Conservation (phyloP, 2,888 invertebrate genomes). For the Glaucopsyche alexis region DNA sequence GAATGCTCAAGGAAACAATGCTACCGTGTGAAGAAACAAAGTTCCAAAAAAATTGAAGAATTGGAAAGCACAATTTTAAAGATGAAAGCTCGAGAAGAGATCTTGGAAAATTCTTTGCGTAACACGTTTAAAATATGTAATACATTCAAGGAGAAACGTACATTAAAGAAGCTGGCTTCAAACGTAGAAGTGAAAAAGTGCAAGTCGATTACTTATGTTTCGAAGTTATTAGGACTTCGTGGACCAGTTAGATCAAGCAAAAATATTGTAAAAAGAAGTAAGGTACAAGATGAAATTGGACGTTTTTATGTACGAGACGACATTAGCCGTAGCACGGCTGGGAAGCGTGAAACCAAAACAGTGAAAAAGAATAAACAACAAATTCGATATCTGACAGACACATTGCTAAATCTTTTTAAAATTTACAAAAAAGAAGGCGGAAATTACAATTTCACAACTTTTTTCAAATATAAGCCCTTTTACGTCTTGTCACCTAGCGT, state of each 20-base stretch:
- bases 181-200: not conserved
- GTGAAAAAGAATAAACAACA: constrained; percentile 11
- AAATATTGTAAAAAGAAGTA: not conserved
- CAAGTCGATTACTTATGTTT: not conserved
- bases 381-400: constrained; percentile 28
- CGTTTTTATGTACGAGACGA: not conserved
- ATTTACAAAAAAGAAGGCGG: constrained; percentile 23
- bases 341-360: not conserved
- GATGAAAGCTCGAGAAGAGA: not conserved
- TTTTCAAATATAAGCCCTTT: no score
- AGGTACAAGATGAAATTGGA: not conserved
- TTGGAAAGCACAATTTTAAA: not conserved
- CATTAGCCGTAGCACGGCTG: not conserved
- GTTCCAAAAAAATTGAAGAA: not conserved
- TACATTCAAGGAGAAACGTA: not conserved
- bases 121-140: not conserved
- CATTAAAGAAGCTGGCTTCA: not conserved
- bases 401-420: constrained; percentile 10
- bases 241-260: not conserved
- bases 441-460: no score
- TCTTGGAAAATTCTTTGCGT: constrained; percentile 8
- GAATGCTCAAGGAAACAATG: not conserved
- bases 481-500: no score
- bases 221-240: not conserved
- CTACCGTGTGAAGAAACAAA: not conserved